A percentile compares a stretch with the other conserved stretches of the same genome.
These are phyloP conservation scores for Chiridota heheva DNA, from an alignment of 35 echinoderm and acorn worm genomes.

Conservation along the genomic window DNA sequence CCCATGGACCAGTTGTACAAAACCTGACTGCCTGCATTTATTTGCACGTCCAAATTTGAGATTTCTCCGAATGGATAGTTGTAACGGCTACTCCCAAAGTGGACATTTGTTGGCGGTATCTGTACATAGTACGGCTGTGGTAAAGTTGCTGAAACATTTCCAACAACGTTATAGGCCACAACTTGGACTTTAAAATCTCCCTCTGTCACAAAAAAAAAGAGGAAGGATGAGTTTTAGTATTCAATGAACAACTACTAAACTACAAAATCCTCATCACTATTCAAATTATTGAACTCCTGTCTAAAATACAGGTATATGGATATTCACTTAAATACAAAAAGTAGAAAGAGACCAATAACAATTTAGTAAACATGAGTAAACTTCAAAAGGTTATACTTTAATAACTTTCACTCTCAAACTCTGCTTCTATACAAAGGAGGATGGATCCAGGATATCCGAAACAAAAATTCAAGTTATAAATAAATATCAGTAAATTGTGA, in stretches of 20 bases:
- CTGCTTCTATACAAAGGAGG: too few relatives aligned
- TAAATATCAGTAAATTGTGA: too few relatives aligned
- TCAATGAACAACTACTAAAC: background rate
- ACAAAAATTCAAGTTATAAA: too few relatives aligned
- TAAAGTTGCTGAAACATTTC: constrained; percentile 52
- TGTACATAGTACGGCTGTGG: constrained; percentile 62
- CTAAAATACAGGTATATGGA: background rate
- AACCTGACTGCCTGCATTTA: constrained; percentile 61
- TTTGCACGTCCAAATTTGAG: constrained; percentile 29
- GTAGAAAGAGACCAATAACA: background rate
- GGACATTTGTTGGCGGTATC: constrained; percentile 51
- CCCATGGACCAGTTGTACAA: constrained; percentile 97
- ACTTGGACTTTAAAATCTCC: constrained; percentile 70
- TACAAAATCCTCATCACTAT: background rate
- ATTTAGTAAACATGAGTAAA: too few relatives aligned
- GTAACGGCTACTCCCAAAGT: constrained; percentile 43
- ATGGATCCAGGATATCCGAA: too few relatives aligned
- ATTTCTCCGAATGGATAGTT: constrained; percentile 55
- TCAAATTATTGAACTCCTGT: background rate
- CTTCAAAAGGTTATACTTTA: too few relatives aligned
- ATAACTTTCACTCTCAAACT: too few relatives aligned
- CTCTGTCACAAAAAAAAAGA: constrained; percentile 54
- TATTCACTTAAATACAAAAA: background rate
- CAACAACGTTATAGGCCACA: constrained; percentile 57
- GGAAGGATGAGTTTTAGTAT: background rate